phyloP scores from a whole-genome alignment of 2,113 vertebrate species.

The Oryzias curvinotus region DNA sequence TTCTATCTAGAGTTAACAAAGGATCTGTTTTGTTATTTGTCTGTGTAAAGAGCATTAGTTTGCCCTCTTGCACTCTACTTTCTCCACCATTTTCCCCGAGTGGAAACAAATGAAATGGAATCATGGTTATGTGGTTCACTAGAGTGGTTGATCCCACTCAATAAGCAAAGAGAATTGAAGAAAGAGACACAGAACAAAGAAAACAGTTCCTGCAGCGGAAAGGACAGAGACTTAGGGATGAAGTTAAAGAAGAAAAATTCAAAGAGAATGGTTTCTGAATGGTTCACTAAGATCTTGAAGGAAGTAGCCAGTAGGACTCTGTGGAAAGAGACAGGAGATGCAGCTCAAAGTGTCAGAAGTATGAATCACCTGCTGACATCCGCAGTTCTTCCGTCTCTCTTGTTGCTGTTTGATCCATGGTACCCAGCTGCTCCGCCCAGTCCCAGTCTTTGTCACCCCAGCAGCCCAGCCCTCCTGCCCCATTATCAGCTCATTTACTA shows the following conservation, averaged over 20 bases:
- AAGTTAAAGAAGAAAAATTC: slow-evolving; percentile 19
- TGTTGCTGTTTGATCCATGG: slow-evolving; percentile 64
- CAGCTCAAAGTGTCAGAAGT: slow-evolving; percentile 16
- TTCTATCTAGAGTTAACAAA: slow-evolving; percentile 6
- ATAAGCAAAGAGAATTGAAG: slow-evolving; percentile 41
- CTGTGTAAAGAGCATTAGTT: slow-evolving; percentile 43
- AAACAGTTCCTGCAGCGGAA: slow-evolving; percentile 13
- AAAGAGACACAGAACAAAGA: slow-evolving; percentile 20
- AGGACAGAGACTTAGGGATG: slow-evolving; percentile 16
- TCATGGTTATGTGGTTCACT: slow-evolving; percentile 52
- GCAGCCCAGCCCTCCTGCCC: slow-evolving; percentile 63
- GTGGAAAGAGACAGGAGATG: slow-evolving; percentile 7
- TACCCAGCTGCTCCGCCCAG: slow-evolving; percentile 60
- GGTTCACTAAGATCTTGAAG: slow-evolving; percentile 10
- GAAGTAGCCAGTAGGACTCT: slow-evolving; percentile 14
- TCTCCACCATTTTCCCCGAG: slow-evolving; percentile 36
- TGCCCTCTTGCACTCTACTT: slow-evolving; percentile 45
- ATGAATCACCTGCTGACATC: slow-evolving; percentile 27
- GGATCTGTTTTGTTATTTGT: slow-evolving; percentile 33
- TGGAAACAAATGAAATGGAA: slow-evolving; percentile 62
- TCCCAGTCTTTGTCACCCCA: slow-evolving; percentile 46
- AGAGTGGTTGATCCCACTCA: slow-evolving; percentile 30
- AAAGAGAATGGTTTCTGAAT: slow-evolving; percentile 26
- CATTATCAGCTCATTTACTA: slow-evolving; percentile 73
- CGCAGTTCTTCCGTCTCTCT: slow-evolving; percentile 14